Conservation (phyloP, 2,888 invertebrate species). For the Elmis aenea region DNA sequence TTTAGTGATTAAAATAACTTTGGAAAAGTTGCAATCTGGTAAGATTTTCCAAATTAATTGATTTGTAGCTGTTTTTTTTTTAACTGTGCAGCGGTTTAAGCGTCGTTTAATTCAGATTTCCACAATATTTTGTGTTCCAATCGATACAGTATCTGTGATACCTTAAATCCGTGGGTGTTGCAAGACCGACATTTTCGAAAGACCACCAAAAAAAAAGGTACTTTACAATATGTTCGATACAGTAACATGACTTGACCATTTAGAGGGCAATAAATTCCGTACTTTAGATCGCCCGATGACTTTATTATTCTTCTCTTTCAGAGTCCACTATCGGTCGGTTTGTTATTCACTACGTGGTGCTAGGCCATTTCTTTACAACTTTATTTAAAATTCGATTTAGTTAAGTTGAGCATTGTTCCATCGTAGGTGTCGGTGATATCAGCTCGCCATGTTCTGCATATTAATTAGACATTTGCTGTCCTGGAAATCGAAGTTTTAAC, state of each 20-base stretch:
- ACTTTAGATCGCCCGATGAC: slow-evolving; percentile 30
- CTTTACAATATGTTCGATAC: slow-evolving; percentile 24
- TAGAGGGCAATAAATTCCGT: slow-evolving; percentile 29
- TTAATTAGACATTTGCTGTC: slow-evolving; percentile 20
- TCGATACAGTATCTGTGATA: too few species aligned
- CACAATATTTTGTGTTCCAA: too few species aligned
- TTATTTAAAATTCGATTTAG: slow-evolving; percentile 27
- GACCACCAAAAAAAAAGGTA: slow-evolving; percentile 17
- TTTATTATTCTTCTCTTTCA: slow-evolving; percentile 28
- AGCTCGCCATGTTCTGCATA: slow-evolving; percentile 21
- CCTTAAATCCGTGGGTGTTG: neutral
- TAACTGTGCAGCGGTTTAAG: too few species aligned
- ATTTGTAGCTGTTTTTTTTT: too few species aligned
- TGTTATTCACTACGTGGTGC: slow-evolving; percentile 19
- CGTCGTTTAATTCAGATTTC: too few species aligned
- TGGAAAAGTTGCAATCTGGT: too few species aligned
- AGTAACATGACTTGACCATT: slow-evolving; percentile 30
- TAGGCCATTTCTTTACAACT: slow-evolving; percentile 25
- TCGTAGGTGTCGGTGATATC: slow-evolving; percentile 25
- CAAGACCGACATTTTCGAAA: neutral
- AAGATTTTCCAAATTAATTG: too few species aligned
- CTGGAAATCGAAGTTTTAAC: slow-evolving; percentile 14
- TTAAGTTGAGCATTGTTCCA: slow-evolving; percentile 24
- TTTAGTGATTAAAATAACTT: too few species aligned
- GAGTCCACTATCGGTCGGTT: slow-evolving; percentile 18